Evolutionary conservation across 2,797 vertebrate species (phyloP).

Genomic region (Lepus townsendii): DNA sequence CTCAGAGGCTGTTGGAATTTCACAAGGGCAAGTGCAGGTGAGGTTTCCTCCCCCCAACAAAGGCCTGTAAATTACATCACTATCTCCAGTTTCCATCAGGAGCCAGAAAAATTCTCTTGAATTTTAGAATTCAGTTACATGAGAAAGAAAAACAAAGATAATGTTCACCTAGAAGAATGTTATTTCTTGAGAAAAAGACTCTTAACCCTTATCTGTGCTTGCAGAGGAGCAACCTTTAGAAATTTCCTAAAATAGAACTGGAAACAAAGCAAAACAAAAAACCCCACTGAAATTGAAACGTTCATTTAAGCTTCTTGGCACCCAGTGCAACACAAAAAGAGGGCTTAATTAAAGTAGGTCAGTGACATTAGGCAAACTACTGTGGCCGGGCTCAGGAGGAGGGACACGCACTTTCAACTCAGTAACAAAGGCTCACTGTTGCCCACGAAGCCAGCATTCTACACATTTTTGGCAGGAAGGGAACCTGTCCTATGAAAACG

Average conservation of each 20-base stretch:
- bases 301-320: constrained; percentile 72
- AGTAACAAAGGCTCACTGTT: constrained; percentile 81
- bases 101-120: constrained; percentile 71
- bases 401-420: constrained; percentile 47
- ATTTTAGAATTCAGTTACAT: constrained; percentile 77
- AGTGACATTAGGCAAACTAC: constrained; percentile 69
- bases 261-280: not conserved
- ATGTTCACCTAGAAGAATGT: constrained; percentile 69
- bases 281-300: constrained; percentile 9
- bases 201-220: constrained; percentile 72
- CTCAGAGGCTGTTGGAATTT: constrained; percentile 51
- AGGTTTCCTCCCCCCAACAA: constrained; percentile 50
- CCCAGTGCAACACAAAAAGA: constrained; percentile 66
- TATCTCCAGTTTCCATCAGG: constrained; percentile 73
- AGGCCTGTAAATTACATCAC: constrained; percentile 67
- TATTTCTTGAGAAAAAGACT: constrained; percentile 71
- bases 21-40: constrained; percentile 37
- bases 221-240: constrained; percentile 60
- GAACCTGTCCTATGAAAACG: constrained; percentile 58
- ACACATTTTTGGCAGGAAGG: constrained; percentile 63
- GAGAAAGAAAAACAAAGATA: constrained; percentile 71
- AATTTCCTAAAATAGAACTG: constrained; percentile 79
- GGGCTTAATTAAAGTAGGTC: constrained; percentile 81
- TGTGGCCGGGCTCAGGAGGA: not conserved
- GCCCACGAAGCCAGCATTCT: constrained; percentile 61